Base-by-base conservation (phyloP, 2,113 vertebrate species). In the Calyptomena viridis region DNA sequence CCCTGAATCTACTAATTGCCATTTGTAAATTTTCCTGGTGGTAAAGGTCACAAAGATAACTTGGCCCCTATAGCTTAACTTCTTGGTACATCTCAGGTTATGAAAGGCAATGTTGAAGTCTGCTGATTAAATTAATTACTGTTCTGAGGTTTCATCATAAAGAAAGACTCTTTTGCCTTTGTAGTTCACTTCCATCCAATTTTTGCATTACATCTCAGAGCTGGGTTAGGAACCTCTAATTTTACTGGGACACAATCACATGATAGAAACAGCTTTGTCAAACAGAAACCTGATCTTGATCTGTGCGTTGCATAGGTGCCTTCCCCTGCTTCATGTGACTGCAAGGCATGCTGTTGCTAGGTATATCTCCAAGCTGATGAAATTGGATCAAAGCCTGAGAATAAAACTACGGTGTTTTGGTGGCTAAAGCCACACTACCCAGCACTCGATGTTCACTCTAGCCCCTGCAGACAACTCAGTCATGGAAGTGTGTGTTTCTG, bases 21-120 rank as follows among this genome's bases (percentile, higher is more conserved):
- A 4, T 92, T 95, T 52, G 72, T 84, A 90, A 92, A 60, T 86
- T 75, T 90, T 95, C 85, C 75, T 94, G 60, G 68, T 90, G 55
- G 47, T 86, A 95, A 96, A 94, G 93, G 85, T 96, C 83, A 84
- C 64, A 52, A 56, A 86, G 93, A 95, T 93, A 95, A 89, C 60
- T 59, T 42, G 47, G 47, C 7, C 64, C 24, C 11, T 64, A 33
- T 20, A 74, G 20, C 39, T 88, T 85, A 95, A 83, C 76, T 60
- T 84, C 39, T 58, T 82, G 63, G 71, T 83, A 69, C 69, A 31
- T 62, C 46, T 94, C 46, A 74, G 90, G 52, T 90, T 91, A 90
- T 93, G 90, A 95, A 92, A 94, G 85, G 79, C 1, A 0, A n/a
- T 59, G 67, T 77, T 95, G 79, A 93, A 93, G 72, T 59, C 63